Percentiles rank a stretch among this genome's conserved stretches.
These are phyloP conservation scores for Trochalopteron elliotii DNA, from an alignment of 2,113 vertebrate species.

Conservation along the genomic window DNA sequence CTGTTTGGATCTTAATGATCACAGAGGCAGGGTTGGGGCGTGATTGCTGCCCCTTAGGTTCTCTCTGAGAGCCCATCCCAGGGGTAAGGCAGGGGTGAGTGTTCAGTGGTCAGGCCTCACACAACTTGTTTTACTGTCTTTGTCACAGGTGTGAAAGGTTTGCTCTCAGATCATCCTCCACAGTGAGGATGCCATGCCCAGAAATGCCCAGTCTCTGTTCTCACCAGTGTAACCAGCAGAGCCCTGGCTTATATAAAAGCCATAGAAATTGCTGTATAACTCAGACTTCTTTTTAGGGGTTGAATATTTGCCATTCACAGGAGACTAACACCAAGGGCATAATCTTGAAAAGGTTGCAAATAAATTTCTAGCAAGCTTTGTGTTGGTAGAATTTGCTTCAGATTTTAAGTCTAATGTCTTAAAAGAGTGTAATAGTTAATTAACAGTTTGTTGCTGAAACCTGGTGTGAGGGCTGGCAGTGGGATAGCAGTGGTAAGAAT, in stretches of 20 bases:
- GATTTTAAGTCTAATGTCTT: neutral
- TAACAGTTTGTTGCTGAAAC: neutral
- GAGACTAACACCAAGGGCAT: neutral
- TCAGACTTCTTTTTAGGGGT: constrained; percentile 42
- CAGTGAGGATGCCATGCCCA: neutral
- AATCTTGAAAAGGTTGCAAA: neutral
- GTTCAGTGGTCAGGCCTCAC: neutral
- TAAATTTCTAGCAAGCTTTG: neutral
- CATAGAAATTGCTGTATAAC: neutral
- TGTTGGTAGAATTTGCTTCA: neutral
- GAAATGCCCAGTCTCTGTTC: neutral
- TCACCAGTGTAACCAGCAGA: neutral
- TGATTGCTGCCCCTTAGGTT: neutral
- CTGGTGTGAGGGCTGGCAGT: neutral
- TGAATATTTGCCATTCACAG: neutral
- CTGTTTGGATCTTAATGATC: neutral
- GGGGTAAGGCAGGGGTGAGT: neutral
- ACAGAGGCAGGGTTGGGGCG: neutral
- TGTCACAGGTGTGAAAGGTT: neutral
- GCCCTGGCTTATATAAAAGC: neutral
- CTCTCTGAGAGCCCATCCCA: neutral
- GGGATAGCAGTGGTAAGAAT: neutral
- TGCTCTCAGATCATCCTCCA: neutral
- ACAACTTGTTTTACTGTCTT: neutral
- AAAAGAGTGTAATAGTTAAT: neutral